Conservation (phyloP, 2,113 vertebrate genomes). For the Anarrhichthys ocellatus region DNA sequence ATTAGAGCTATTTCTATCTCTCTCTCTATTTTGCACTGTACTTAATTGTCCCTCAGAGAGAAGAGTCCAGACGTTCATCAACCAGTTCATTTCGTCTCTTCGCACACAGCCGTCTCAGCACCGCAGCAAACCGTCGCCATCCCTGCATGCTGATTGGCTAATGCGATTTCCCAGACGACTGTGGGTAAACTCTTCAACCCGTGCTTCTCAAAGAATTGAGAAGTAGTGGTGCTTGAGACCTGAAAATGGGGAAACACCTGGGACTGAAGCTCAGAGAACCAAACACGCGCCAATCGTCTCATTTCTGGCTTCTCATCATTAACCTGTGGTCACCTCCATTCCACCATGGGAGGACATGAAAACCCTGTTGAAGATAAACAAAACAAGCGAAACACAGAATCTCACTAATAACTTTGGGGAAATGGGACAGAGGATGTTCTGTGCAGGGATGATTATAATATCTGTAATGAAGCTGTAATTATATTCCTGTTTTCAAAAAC, state of each 20-base stretch:
- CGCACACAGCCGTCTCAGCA: constrained; percentile 32
- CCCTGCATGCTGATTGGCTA: constrained; percentile 52
- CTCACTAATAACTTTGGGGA: constrained; percentile 70
- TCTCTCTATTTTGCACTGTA: constrained; percentile 4
- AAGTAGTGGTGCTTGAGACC: neutral
- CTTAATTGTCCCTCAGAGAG: constrained; percentile 12
- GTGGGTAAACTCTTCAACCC: constrained; percentile 76
- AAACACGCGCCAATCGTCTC: constrained; percentile 51
- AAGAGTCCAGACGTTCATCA: constrained; percentile 38
- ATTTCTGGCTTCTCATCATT: constrained; percentile 75
- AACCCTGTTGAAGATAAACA: constrained; percentile 67
- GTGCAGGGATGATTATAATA: constrained; percentile 61
- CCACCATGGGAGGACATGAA: constrained; percentile 70
- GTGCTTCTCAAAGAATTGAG: constrained; percentile 59
- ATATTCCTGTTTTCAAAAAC: constrained; percentile 63
- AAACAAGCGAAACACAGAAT: constrained; percentile 68
- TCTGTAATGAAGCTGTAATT: constrained; percentile 67
- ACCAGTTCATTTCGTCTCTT: constrained; percentile 26
- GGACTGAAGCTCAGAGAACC: constrained; percentile 60
- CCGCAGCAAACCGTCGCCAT: constrained; percentile 50
- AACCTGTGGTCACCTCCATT: constrained; percentile 73
- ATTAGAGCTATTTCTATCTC: neutral
- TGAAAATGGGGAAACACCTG: constrained; percentile 56
- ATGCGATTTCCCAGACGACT: constrained; percentile 68
- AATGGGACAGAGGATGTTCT: constrained; percentile 59